These are phyloP conservation scores for Morpho deidamia DNA, from an alignment of 2,888 invertebrate species.

Conservation along the genomic window DNA sequence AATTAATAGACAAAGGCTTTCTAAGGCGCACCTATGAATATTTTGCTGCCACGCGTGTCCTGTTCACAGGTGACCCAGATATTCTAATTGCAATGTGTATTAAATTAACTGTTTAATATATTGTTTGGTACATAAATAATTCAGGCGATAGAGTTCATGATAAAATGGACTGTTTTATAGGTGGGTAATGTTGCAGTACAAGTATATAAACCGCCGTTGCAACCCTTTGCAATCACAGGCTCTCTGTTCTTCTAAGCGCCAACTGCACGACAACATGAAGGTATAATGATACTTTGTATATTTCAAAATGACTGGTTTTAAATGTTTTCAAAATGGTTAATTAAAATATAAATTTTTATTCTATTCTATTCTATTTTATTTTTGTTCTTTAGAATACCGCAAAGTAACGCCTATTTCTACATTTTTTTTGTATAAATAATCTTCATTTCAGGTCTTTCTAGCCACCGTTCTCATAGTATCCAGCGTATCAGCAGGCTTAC, in stretches of 20 bases:
- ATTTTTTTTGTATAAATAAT: no score
- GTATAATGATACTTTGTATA: constrained; percentile 36
- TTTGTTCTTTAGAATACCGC: no score
- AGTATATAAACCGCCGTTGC: constrained; percentile 56
- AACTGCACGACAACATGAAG: constrained; percentile 60
- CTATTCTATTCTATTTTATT: no score
- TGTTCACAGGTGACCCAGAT: constrained; percentile 20
- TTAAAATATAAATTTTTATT: no score
- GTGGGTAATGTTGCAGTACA: constrained; percentile 31
- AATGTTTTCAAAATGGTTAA: not conserved
- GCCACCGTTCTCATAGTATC: constrained; percentile 52
- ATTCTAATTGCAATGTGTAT: constrained; percentile 19
- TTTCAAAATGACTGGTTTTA: not conserved
- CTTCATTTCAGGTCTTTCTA: constrained; percentile 43
- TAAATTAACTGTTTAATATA: constrained; percentile 23
- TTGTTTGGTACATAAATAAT: constrained; percentile 29
- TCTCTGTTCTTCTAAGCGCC: constrained; percentile 35
- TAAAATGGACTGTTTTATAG: constrained; percentile 44
- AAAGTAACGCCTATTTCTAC: no score
- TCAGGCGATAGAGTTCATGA: constrained; percentile 44
- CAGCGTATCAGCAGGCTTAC: constrained; percentile 44
- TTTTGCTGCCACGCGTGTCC: not conserved
- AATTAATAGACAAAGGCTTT: not conserved
- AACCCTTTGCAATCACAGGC: constrained; percentile 52
- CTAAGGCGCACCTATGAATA: not conserved